A percentile compares a stretch with the other conserved stretches of the same genome.
Conservation (phyloP, 2,888 invertebrate genomes). For the Corythucha ciliata region DNA sequence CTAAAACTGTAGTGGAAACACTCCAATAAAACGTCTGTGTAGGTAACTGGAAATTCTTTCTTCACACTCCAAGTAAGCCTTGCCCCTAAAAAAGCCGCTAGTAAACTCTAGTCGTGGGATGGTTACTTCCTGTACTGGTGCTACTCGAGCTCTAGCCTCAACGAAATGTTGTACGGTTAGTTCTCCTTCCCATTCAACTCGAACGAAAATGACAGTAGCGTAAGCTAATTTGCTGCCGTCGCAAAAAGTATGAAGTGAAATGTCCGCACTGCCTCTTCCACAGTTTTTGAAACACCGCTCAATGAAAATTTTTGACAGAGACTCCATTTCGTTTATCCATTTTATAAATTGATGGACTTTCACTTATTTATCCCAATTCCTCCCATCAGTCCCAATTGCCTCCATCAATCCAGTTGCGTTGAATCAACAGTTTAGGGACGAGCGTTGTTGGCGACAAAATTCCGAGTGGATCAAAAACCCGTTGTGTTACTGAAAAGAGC, state of each 20-base stretch:
- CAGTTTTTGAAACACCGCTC: neutral
- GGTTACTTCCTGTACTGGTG: slow-evolving; percentile 34
- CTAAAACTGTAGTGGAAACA: slow-evolving; percentile 35
- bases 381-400: slow-evolving; percentile 14
- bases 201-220: slow-evolving; percentile 35
- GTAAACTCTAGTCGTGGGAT: slow-evolving; percentile 39
- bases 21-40: no score
- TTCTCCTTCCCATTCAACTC: slow-evolving; percentile 25
- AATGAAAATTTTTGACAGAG: neutral
- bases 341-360: neutral
- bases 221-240: slow-evolving; percentile 37
- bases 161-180: slow-evolving; percentile 33
- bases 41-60: no score
- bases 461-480: slow-evolving; percentile 34
- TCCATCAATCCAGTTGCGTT: slow-evolving; percentile 23
- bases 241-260: slow-evolving; percentile 34
- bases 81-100: slow-evolving; percentile 36
- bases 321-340: slow-evolving; percentile 5
- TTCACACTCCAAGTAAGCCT: slow-evolving; percentile 29
- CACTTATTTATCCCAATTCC: neutral
- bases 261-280: neutral
- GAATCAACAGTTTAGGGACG: slow-evolving; percentile 33
- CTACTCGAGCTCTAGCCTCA: slow-evolving; percentile 36
- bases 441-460: slow-evolving; percentile 30
- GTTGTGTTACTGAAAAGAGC: slow-evolving; percentile 28